Percentiles rank a stretch among this genome's conserved stretches.
phyloP scores from a whole-genome alignment of 2,888 invertebrate genomes.

The Brachycybe producta region DNA sequence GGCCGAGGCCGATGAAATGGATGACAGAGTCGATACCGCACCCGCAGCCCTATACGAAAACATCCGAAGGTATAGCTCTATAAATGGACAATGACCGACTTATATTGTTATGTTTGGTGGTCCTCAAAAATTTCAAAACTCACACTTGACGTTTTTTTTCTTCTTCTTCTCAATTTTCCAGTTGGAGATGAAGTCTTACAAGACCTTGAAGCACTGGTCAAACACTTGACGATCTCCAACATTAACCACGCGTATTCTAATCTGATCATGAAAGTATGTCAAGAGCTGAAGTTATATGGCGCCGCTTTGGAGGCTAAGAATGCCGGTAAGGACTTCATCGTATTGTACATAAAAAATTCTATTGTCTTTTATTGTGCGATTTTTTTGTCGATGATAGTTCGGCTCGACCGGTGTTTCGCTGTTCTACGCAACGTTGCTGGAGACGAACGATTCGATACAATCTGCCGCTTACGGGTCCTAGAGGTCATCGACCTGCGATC shows the following conservation, averaged over 20 bases:
- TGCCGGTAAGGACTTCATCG: constrained; percentile 40
- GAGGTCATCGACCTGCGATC: constrained; percentile 87
- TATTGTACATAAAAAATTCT: not conserved
- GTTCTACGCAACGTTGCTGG: constrained; percentile 79
- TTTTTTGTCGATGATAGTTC: constrained; percentile 40
- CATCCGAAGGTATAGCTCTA: constrained; percentile 11
- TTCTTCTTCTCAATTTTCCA: not conserved
- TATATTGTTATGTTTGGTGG: too few relatives aligned
- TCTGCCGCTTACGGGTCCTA: constrained; percentile 72
- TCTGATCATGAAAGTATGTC: constrained; percentile 62
- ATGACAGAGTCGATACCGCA: not conserved
- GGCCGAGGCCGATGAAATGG: constrained; percentile 18
- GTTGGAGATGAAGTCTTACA: constrained; percentile 54
- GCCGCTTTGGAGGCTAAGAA: constrained; percentile 67
- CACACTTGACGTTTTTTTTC: not conserved
- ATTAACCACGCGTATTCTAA: constrained; percentile 55
- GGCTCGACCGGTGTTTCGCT: constrained; percentile 66
- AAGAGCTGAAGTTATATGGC: constrained; percentile 59
- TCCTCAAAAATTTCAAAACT: not conserved
- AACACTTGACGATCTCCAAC: constrained; percentile 59
- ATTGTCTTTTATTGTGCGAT: not conserved
- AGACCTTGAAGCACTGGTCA: constrained; percentile 66
- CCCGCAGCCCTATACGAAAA: not conserved
- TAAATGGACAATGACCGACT: too few relatives aligned
- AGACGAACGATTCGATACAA: constrained; percentile 70